A percentile compares a stretch with the other conserved stretches of the same genome.
Evolutionary conservation across 2,888 invertebrate genomes (phyloP).

Genomic region (Metalampra italica): DNA sequence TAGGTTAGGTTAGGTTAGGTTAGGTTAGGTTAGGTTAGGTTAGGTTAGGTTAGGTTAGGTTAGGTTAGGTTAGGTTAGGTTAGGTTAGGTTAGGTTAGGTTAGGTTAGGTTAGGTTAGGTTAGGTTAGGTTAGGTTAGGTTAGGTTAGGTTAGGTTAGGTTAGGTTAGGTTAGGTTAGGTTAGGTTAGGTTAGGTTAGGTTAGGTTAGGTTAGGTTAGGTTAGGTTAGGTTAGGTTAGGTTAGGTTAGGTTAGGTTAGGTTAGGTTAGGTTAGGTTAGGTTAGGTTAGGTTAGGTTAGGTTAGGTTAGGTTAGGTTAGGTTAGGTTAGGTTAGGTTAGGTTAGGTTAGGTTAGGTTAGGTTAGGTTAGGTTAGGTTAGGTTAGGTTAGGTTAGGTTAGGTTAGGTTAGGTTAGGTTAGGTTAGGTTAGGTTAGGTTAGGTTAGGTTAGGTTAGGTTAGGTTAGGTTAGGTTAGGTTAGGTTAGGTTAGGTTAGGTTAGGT

Average conservation of each 20-base stretch:
- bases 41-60: constrained; percentile 8
- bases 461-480: constrained; percentile 8
- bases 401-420: constrained; percentile 10
- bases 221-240: constrained; percentile 8
- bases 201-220: constrained; percentile 15
- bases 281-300: constrained; percentile 15
- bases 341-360: constrained; percentile 14
- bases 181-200: constrained; percentile 12
- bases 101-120: constrained; percentile 11
- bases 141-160: constrained; percentile 10
- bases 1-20: constrained; percentile 12
- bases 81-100: constrained; percentile 10
- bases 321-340: constrained; percentile 13
- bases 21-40: constrained; percentile 3
- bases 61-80: constrained; percentile 11
- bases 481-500: constrained; percentile 11
- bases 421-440: constrained; percentile 10
- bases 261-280: constrained; percentile 14
- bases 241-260: constrained; percentile 8
- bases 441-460: constrained; percentile 8
- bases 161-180: constrained; percentile 10
- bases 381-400: constrained; percentile 10
- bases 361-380: constrained; percentile 9
- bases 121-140: constrained; percentile 11
- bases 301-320: constrained; percentile 10